Evolutionary conservation across 1,140 invertebrate species (phyloP), one percentile per base, ranked within the genome.

Genomic region (Drosophila miranda): DNA sequence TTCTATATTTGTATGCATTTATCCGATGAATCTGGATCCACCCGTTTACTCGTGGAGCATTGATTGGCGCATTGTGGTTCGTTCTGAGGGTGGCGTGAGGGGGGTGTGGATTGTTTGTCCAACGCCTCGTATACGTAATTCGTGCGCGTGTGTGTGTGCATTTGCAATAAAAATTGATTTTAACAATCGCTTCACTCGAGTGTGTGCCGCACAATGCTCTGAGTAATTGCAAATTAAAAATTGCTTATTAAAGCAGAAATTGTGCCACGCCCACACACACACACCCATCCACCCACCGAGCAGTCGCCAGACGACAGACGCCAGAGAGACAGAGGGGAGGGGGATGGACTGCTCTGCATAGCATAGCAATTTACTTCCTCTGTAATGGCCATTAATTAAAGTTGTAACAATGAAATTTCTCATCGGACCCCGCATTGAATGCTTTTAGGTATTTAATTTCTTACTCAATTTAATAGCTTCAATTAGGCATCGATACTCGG

Each of bases 181-280:
- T 59, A 71, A 71, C 72, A 69, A 53, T 55, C 70, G 52, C 26
- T 55, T 59, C 49, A 79, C 16, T 60, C 49, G 45, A 63, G 57
- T 80, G 58, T 72, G 66, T 55, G 23, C 26, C 54, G 19, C 48
- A 44, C 61, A 75, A 59, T 86, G 59, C 59, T 63, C 4, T 63
- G 73, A 86, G 82, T 86, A 86, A 86, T 86, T 82, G 82, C 82
- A 87, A 87, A 82, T 86, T 86, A 86, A 86, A 87, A 86, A 87
- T 86, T 87, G 82, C 82, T 86, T 87, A 86, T 86, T 81, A 86
- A 86, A 72, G 77, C 78, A 81, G 73, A 84, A 84, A 48, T 26
- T 34, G 1, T 34, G 1, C 43, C 58, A 51, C 44, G 19, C 26
- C 48, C 30, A 4, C 53, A 51, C 19, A 59, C 30, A 23, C 45